These are phyloP conservation scores for Urocyon cinereoargenteus DNA, from an alignment of 2,797 vertebrate species.

Conservation along the genomic window DNA sequence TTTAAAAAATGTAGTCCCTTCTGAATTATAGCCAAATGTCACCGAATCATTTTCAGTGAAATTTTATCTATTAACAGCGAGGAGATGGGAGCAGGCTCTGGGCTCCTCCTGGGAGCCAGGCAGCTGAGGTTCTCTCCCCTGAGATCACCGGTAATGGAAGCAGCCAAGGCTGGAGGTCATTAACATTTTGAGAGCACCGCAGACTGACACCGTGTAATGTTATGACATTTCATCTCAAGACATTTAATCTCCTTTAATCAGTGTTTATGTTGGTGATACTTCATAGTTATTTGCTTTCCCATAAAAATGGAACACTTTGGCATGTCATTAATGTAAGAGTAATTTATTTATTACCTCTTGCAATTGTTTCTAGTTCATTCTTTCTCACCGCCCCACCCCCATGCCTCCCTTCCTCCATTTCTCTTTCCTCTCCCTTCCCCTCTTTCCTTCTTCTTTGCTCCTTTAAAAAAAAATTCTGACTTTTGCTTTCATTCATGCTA, in stretches of 20 bases:
- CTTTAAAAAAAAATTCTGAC: neutral
- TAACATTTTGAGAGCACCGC: conserved; percentile 79
- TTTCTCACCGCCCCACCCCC: rapidly evolving
- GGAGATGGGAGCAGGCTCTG: neutral
- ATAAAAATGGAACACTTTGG: conserved; percentile 59
- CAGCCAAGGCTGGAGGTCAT: conserved; percentile 61
- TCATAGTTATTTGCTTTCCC: conserved; percentile 73
- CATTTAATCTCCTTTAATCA: conserved; percentile 81
- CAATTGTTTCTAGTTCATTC: neutral
- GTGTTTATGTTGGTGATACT: conserved; percentile 76
- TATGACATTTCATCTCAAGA: conserved; percentile 78
- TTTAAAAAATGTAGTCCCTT: conserved; percentile 49
- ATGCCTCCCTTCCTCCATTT: neutral
- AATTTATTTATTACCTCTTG: conserved; percentile 39
- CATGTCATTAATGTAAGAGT: conserved; percentile 61
- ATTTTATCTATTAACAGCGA: conserved; percentile 59
- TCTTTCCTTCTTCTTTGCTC: neutral
- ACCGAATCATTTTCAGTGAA: conserved; percentile 68
- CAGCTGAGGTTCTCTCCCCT: conserved; percentile 35
- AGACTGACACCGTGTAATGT: conserved; percentile 75
- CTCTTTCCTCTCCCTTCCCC: neutral
- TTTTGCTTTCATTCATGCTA: conserved; percentile 27
- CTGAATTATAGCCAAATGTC: conserved; percentile 77
- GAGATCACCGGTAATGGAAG: conserved; percentile 12
- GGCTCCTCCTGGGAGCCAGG: neutral